Evolutionary conservation across 2,888 invertebrate species (phyloP).

Genomic region (Morinoia aosen): DNA sequence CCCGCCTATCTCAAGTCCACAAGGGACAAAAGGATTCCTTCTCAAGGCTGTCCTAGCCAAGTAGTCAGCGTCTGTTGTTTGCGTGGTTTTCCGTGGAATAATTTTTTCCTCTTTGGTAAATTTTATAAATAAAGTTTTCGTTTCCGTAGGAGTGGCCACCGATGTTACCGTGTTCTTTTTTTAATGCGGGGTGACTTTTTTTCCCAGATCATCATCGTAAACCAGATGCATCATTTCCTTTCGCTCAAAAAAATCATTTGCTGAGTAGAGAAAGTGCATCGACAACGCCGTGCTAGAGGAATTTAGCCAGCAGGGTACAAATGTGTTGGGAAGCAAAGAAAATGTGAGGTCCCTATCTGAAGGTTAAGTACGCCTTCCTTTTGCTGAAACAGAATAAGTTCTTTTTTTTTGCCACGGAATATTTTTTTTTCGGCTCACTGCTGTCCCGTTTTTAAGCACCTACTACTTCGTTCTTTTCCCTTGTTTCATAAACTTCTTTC

Average conservation of each 20-base stretch:
- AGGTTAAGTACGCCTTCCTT: no score
- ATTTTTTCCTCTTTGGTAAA: not conserved
- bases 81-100: not conserved
- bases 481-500: no score
- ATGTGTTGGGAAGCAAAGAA: no score
- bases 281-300: not conserved
- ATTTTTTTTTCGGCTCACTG: no score
- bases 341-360: no score
- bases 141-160: not conserved
- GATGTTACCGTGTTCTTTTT: not conserved
- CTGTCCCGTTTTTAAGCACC: no score
- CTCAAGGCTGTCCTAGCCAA: no score
- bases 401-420: no score
- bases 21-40: no score
- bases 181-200: not conserved
- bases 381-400: no score
- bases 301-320: not conserved
- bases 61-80: not conserved
- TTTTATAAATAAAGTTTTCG: not conserved
- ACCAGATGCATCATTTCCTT: not conserved
- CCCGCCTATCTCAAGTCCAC: no score
- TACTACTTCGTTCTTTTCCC: no score
- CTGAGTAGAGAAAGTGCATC: not conserved
- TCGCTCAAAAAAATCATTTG: not conserved
- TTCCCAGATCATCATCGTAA: not conserved